Evolutionary conservation across 1,140 invertebrate species (phyloP).

Genomic region (Drosophila malerkotliana): DNA sequence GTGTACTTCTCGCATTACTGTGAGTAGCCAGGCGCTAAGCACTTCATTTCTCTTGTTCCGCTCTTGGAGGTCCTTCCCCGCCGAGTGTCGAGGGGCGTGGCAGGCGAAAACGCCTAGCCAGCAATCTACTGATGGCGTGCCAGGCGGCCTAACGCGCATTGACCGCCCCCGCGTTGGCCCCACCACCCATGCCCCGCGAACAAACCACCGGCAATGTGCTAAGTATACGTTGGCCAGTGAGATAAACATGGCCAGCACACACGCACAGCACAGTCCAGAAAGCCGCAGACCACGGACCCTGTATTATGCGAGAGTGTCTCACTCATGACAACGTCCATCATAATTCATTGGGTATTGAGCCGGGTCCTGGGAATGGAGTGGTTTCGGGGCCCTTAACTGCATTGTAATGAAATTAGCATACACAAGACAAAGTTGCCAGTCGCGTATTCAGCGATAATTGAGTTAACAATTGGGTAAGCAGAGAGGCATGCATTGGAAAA

Average conservation of each 20-base stretch:
- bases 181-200: slow-evolving; percentile 7
- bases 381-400: slow-evolving; percentile 22
- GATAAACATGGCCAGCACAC: slow-evolving; percentile 72
- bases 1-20: slow-evolving; percentile 11
- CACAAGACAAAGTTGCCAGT: slow-evolving; percentile 57
- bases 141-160: slow-evolving; percentile 37
- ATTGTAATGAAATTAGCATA: slow-evolving; percentile 77
- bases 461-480: slow-evolving; percentile 44
- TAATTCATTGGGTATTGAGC: slow-evolving; percentile 66
- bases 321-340: slow-evolving; percentile 76
- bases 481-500: background rate
- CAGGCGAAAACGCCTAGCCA: slow-evolving; percentile 70
- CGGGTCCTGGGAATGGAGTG: slow-evolving; percentile 7
- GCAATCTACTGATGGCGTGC: slow-evolving; percentile 62
- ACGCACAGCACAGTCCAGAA: slow-evolving; percentile 21
- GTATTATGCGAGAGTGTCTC: slow-evolving; percentile 29
- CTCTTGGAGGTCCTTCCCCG: slow-evolving; percentile 19
- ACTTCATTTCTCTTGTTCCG: slow-evolving; percentile 58
- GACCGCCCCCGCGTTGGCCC: slow-evolving; percentile 25
- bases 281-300: slow-evolving; percentile 11
- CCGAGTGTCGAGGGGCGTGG: slow-evolving; percentile 48
- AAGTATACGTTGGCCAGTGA: slow-evolving; percentile 70
- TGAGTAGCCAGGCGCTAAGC: slow-evolving; percentile 59
- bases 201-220: slow-evolving; percentile 30
- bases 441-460: slow-evolving; percentile 66